Evolutionary conservation across 2,113 vertebrate species (phyloP).

Genomic region (Oreochromis niloticus): DNA sequence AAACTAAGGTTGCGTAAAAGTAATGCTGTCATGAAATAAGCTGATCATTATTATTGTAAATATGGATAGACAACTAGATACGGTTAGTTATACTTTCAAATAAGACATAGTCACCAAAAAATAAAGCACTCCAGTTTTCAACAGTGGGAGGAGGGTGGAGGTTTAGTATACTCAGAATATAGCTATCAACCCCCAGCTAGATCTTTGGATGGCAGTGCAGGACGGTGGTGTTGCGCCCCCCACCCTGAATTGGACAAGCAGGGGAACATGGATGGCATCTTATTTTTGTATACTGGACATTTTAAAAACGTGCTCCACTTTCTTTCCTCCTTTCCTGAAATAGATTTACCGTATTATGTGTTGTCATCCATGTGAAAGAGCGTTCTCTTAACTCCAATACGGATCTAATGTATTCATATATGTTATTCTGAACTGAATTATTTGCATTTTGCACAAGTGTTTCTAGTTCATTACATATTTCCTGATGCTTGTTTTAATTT

Average conservation of each 20-base stretch:
- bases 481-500: neutral
- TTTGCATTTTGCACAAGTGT: neutral
- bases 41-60: neutral
- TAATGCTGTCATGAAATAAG: neutral
- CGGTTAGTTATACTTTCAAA: neutral
- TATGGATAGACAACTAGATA: neutral
- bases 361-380: neutral
- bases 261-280: neutral
- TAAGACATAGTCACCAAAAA: neutral
- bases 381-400: neutral
- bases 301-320: neutral
- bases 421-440: neutral
- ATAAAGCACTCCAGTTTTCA: neutral
- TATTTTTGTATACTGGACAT: neutral
- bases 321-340: neutral
- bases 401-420: neutral
- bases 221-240: neutral
- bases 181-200: neutral
- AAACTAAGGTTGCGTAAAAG: neutral
- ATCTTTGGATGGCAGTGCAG: neutral
- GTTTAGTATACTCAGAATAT: neutral
- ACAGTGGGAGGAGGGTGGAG: neutral
- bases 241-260: neutral
- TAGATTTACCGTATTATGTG: neutral
- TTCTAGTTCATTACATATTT: neutral